phyloP scores from a whole-genome alignment of 2,113 vertebrate species.

The Edolisoma coerulescens region DNA sequence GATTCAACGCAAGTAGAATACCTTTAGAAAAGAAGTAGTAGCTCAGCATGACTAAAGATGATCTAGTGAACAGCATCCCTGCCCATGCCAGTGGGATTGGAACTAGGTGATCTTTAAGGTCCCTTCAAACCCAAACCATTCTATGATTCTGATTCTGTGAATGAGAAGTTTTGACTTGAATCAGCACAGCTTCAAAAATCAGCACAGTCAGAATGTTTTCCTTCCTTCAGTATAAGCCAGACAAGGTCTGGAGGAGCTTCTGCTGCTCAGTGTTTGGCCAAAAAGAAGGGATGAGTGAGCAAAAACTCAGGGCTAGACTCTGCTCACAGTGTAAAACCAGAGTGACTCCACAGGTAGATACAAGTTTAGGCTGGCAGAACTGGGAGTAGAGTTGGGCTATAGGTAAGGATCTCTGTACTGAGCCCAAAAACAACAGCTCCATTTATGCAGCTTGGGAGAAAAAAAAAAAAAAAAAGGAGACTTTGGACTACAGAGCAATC shows the following conservation, averaged over 20 bases:
- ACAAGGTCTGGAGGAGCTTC: background rate
- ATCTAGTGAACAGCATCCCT: background rate
- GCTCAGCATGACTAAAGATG: background rate
- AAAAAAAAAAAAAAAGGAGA: background rate
- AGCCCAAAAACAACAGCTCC: background rate
- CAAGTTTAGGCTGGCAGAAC: background rate
- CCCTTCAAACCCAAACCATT: background rate
- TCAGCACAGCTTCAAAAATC: background rate
- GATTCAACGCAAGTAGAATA: background rate
- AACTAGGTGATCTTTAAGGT: background rate
- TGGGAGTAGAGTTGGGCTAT: background rate
- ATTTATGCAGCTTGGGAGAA: background rate
- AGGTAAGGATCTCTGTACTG: background rate
- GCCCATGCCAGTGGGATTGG: background rate
- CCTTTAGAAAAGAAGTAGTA: background rate
- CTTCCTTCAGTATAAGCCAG: background rate
- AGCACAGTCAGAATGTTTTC: background rate
- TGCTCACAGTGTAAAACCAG: background rate
- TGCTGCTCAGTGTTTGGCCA: background rate
- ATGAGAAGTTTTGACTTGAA: background rate
- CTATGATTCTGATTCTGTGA: background rate
- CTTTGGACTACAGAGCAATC: background rate
- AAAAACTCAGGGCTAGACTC: background rate
- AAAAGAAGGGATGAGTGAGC: background rate
- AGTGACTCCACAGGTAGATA: background rate